Evolutionary conservation across 2,113 vertebrate species (phyloP).

Genomic region (Calcarius ornatus): DNA sequence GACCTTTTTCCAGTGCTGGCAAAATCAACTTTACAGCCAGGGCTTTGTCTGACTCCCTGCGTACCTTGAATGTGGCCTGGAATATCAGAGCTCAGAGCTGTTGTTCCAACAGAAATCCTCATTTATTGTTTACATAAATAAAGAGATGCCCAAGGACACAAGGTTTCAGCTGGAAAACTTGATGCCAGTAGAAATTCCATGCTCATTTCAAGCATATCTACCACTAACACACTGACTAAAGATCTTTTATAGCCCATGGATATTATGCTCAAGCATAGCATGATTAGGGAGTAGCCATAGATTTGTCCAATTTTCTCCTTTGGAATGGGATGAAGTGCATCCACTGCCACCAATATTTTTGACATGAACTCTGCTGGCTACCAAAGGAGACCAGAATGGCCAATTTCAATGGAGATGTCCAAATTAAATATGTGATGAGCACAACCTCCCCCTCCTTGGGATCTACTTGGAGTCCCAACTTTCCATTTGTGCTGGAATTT

Average conservation of each 20-base stretch:
- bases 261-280: fast-evolving
- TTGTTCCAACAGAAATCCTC: background rate
- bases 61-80: background rate
- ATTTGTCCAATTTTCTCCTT: background rate
- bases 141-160: background rate
- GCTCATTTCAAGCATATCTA: background rate
- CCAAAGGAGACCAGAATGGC: background rate
- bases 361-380: background rate
- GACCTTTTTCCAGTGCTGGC: background rate
- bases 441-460: fast-evolving
- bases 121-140: background rate
- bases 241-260: background rate
- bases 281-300: background rate
- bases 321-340: background rate
- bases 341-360: background rate
- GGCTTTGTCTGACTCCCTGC: background rate
- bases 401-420: background rate
- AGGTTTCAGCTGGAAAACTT: background rate
- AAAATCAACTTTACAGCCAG: background rate
- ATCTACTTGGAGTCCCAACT: background rate
- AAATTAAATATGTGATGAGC: background rate
- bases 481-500: background rate
- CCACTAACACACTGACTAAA: fast-evolving
- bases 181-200: background rate
- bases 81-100: background rate